Evolutionary conservation across 2,888 invertebrate genomes (phyloP).

Genomic region (Caenorhabditis sinica): DNA sequence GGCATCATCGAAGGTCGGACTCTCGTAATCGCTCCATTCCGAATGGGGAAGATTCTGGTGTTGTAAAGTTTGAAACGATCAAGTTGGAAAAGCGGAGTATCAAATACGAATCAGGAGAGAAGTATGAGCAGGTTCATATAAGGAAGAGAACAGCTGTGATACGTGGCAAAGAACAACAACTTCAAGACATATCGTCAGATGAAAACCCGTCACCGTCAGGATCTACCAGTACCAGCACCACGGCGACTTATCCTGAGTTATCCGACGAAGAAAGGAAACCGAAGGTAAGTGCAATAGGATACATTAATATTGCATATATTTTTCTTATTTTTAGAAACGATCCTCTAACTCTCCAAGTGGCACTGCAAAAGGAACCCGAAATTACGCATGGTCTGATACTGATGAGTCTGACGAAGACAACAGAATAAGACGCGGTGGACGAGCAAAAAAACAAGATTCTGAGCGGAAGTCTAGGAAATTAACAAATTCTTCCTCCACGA

Average conservation of each 20-base stretch:
- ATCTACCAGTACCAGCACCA: conserved; percentile 18
- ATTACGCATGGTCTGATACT: conserved; percentile 47
- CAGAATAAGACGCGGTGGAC: conserved; percentile 9
- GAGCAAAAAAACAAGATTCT: neutral
- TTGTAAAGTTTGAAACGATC: conserved; percentile 30
- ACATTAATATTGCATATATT: no score
- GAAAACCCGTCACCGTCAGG: conserved; percentile 25
- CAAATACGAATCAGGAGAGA: conserved; percentile 45
- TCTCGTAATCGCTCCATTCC: neutral
- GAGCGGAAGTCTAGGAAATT: neutral
- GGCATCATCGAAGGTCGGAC: conserved; percentile 4
- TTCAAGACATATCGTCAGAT: conserved; percentile 40
- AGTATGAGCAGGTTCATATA: conserved; percentile 42
- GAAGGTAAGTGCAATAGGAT: neutral
- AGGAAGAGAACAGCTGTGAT: conserved; percentile 41
- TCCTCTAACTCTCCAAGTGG: neutral
- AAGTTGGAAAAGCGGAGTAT: conserved; percentile 49
- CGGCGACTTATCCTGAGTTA: conserved; percentile 42
- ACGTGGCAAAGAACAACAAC: conserved; percentile 31
- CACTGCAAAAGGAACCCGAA: conserved; percentile 4
- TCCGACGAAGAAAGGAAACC: conserved; percentile 22
- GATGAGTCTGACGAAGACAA: conserved; percentile 61
- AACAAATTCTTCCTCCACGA: neutral
- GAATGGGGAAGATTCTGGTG: conserved; percentile 15
- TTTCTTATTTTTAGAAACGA: conserved; percentile 28